phyloP scores from a whole-genome alignment of 2,888 invertebrate species.

The Agonopterix heracliana region DNA sequence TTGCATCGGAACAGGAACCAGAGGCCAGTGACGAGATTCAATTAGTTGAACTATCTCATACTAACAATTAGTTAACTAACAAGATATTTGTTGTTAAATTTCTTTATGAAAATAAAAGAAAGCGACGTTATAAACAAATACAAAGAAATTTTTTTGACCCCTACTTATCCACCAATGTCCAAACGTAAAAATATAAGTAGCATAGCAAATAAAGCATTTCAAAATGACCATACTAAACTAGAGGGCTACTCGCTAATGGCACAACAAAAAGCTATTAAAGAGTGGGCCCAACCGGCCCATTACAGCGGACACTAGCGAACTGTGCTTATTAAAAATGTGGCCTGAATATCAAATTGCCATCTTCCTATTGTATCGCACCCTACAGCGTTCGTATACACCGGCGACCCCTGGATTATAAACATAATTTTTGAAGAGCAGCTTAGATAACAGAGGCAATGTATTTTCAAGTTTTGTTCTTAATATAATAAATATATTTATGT shows the following conservation, averaged over 20 bases:
- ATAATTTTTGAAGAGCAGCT: neutral
- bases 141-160: too few species aligned
- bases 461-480: neutral
- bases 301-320: constrained; percentile 33
- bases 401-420: constrained; percentile 43
- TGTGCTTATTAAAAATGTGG: constrained; percentile 76
- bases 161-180: too few species aligned
- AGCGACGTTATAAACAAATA: too few species aligned
- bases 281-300: constrained; percentile 57
- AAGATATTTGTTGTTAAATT: too few species aligned
- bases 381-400: constrained; percentile 30
- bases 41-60: too few species aligned
- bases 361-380: constrained; percentile 62
- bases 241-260: constrained; percentile 36
- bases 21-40: too few species aligned
- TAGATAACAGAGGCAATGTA: neutral
- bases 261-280: constrained; percentile 61
- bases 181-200: too few species aligned
- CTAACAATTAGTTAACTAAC: too few species aligned
- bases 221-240: neutral
- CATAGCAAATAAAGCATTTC: neutral
- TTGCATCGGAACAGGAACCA: too few species aligned
- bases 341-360: constrained; percentile 77
- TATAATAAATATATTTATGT: too few species aligned
- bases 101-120: too few species aligned